Percentiles rank a stretch among this genome's conserved stretches.
Conservation (phyloP, 2,888 invertebrate species). For the Drosophila koepferae region DNA sequence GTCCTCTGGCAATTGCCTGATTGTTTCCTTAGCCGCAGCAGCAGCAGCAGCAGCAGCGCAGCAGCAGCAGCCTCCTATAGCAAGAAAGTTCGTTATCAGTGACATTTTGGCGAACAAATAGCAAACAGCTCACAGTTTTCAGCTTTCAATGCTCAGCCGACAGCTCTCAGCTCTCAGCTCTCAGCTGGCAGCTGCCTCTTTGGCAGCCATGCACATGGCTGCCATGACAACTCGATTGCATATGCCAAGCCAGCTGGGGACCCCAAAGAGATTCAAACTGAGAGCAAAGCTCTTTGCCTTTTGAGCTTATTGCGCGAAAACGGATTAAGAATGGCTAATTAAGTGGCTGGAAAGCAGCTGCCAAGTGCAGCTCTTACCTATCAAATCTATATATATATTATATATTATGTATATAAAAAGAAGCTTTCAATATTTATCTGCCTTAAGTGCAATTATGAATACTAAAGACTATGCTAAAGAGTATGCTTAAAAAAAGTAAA, state of each 20-base stretch:
- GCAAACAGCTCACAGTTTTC: conserved; percentile 48
- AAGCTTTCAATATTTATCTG: not conserved
- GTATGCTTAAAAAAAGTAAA: not conserved
- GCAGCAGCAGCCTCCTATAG: conserved; percentile 52
- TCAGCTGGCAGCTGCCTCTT: conserved; percentile 10
- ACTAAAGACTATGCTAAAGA: not conserved
- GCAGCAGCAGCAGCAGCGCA: conserved; percentile 39
- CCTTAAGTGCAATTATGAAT: not conserved
- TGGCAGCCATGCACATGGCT: conserved; percentile 47
- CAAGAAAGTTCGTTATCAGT: conserved; percentile 75
- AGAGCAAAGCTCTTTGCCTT: not conserved
- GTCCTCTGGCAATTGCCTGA: conserved; percentile 78
- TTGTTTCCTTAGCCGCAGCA: conserved; percentile 75
- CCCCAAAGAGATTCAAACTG: conserved; percentile 19
- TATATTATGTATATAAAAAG: not conserved
- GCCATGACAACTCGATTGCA: conserved; percentile 51
- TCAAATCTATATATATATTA: not conserved
- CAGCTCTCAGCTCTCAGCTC: conserved; percentile 9
- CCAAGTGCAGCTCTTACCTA: not conserved
- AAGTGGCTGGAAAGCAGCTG: not conserved
- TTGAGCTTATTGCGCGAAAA: conserved; percentile 4
- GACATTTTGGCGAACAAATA: conserved; percentile 70
- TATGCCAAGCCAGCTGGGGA: conserved; percentile 21
- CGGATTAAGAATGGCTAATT: conserved; percentile 5
- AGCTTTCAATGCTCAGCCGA: conserved; percentile 11